Conservation (phyloP, 2,888 invertebrate genomes). For the Carabus problematicus region DNA sequence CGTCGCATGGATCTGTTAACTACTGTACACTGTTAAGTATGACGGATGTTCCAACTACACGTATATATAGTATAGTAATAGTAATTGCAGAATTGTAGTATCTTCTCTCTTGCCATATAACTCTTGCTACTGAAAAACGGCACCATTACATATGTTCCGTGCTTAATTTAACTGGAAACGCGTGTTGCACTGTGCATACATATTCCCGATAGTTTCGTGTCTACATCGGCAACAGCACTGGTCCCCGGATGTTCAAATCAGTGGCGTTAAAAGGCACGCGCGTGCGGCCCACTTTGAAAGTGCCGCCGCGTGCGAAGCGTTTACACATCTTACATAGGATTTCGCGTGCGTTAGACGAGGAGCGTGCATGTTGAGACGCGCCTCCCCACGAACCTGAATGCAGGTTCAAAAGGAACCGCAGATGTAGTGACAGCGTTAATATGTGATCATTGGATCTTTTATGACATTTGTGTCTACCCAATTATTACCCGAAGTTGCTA, state of each 20-base stretch:
- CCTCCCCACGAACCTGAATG: not conserved
- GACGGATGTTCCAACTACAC: no score
- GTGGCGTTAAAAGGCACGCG: conserved; percentile 26
- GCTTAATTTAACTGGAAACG: conserved; percentile 5
- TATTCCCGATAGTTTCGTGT: not conserved
- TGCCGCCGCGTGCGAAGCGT: conserved; percentile 16
- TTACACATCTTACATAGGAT: not conserved
- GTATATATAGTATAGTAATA: no score
- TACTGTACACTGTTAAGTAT: no score
- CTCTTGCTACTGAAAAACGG: not conserved
- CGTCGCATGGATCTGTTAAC: no score
- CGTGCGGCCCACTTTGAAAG: conserved; percentile 22
- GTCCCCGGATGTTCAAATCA: conserved; percentile 27
- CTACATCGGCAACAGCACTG: not conserved
- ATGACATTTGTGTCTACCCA: conserved; percentile 51
- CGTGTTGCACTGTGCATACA: not conserved
- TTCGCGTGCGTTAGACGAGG: conserved; percentile 5
- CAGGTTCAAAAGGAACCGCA: conserved; percentile 42
- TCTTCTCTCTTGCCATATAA: no score
- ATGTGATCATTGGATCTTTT: conserved; percentile 51
- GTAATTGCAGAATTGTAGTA: no score
- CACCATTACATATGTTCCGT: conserved; percentile 3
- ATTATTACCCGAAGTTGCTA: conserved; percentile 50
- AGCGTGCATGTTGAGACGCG: conserved; percentile 3
- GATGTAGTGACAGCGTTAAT: conserved; percentile 51